phyloP scores from a whole-genome alignment of 2,113 vertebrate genomes.

The Carassius auratus region DNA sequence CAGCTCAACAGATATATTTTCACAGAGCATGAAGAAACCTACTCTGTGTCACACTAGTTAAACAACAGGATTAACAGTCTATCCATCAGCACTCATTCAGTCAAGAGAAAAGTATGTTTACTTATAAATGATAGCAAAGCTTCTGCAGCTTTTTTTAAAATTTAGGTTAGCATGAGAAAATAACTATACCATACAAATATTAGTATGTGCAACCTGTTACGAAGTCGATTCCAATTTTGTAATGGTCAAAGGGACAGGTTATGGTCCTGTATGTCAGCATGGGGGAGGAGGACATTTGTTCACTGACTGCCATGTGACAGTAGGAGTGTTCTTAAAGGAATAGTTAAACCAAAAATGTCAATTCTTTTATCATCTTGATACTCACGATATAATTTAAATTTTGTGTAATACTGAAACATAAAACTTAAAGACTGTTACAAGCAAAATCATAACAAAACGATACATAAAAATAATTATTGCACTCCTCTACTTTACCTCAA shows the following conservation, averaged over 20 bases:
- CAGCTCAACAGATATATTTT: conserved; percentile 5
- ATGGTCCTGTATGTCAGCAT: background rate
- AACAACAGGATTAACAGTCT: conserved; percentile 19
- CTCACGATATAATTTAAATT: background rate
- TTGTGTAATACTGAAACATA: background rate
- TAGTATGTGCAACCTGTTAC: background rate
- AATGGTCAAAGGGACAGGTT: background rate
- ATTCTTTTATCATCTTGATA: background rate
- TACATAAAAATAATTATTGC: background rate
- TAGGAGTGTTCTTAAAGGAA: background rate
- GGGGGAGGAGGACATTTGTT: background rate
- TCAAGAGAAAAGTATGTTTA: background rate
- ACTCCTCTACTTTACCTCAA: background rate
- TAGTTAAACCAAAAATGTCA: background rate
- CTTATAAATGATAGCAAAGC: background rate
- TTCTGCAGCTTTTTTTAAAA: no score
- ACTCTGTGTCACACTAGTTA: background rate
- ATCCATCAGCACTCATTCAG: background rate
- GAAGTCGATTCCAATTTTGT: background rate
- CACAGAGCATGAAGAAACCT: background rate
- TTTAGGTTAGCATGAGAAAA: no score
- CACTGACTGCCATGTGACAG: background rate
- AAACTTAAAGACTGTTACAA: background rate
- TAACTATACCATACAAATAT: background rate
- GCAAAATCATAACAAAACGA: background rate